These are phyloP conservation scores for Haliclystus octoradiatus DNA, from an alignment of 30 jellyfish, hydroid and myxozoan species.

Conservation along the genomic window DNA sequence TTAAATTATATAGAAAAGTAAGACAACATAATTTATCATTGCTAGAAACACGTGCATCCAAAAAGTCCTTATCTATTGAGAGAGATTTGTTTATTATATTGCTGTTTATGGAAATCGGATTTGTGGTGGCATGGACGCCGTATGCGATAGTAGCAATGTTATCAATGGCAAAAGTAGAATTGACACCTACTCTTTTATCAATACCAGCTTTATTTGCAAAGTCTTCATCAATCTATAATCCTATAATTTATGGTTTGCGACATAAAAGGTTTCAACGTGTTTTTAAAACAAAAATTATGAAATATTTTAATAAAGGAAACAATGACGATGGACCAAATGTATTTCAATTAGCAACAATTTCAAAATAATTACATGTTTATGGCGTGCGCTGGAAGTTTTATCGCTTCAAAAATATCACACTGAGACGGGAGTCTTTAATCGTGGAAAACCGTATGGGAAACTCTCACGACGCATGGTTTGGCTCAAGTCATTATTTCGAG, in stretches of 20 bases:
- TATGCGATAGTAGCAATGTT: not conserved
- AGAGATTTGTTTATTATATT: not conserved
- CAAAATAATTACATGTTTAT: no score
- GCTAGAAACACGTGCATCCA: not conserved
- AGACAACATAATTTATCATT: not conserved
- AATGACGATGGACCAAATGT: no score
- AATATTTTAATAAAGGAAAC: no score
- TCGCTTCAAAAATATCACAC: no score
- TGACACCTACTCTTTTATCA: not conserved
- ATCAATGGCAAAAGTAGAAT: not conserved
- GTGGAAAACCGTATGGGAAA: no score
- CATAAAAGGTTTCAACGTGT: not conserved
- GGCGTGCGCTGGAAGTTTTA: no score
- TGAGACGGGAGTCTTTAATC: no score
- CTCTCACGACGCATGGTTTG: no score
- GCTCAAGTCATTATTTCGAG: no score
- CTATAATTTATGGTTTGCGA: not conserved
- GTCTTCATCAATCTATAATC: not conserved
- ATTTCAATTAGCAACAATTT: no score
- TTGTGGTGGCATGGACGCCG: not conserved
- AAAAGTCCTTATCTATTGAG: not conserved
- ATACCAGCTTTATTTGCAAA: not conserved
- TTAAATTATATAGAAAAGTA: not conserved
- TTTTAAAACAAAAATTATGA: not conserved
- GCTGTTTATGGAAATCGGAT: not conserved